Evolutionary conservation across 2,797 vertebrate genomes (phyloP), one percentile per base, ranked within the genome.

Genomic region (Prunella strophiata): DNA sequence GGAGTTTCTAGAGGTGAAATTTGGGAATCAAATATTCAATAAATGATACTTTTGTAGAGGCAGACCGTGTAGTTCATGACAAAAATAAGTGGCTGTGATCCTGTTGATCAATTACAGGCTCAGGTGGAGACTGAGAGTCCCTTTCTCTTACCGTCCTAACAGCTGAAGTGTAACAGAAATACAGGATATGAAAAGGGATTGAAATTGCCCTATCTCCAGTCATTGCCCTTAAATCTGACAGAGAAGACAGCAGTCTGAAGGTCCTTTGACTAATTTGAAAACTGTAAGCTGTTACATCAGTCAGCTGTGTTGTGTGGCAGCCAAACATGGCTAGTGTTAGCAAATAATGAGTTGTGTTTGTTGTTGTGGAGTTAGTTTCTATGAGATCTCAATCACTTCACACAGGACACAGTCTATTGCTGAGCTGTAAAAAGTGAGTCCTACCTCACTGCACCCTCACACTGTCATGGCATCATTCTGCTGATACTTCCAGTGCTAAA

Each of bases 401-500:
- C 19, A 18, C 5, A 74, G 55, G 42, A 36, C 29, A 51, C 54
- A 50, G 32, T 59, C 36, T 85, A 8, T n/a, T 52, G 70, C 58
- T 75, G 40, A 92, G 36, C 51, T 72, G 17, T 67, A 58, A 48
- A 72, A 68, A 52, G 4, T 43, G 63, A 91, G 25, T 62, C 47
- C 51, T 6, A 3, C 29, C 66, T 84, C 72, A 38, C 47, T 51
- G 22, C 57, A 51, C 36, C n/a, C 25, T 83, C 47, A 27, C 9
- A 10, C 17, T 66, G 26, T 13, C 36, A 40, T 52, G 42, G 59
- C 45, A 82, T 89, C 68, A 43, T 96, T 93, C 61, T 89, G 29
- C 48, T 92, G 16, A 92, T 75, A 80, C 17, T 92, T 92, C 79
- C 66, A 88, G 62, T 72, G 70, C 42, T 91, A 92, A 85, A 78